phyloP scores from a whole-genome alignment of 2,113 vertebrate genomes.

The Zosterops pallidus region DNA sequence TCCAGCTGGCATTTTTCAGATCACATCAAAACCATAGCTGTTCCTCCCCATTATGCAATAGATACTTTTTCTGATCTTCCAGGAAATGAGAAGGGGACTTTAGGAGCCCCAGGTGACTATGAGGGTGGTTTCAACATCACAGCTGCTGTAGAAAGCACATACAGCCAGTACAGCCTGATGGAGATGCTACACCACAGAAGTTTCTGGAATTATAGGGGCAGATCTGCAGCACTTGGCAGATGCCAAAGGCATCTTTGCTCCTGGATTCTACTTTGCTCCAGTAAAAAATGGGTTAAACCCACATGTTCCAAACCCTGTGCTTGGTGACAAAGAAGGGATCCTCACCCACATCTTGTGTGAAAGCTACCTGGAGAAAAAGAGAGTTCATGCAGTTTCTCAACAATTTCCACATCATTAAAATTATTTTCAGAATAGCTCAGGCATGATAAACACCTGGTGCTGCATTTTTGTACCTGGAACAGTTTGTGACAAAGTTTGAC shows the following conservation, averaged over 20 bases:
- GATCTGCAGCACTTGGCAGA: not conserved
- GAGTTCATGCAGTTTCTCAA: not conserved
- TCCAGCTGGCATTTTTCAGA: not conserved
- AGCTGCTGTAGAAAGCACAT: not conserved
- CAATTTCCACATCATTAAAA: not conserved
- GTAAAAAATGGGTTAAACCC: not conserved
- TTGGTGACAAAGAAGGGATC: not conserved
- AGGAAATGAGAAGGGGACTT: not conserved
- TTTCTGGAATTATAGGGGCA: not conserved
- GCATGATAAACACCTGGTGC: not conserved
- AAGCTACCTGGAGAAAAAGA: not conserved
- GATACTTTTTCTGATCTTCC: not conserved
- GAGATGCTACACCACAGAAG: not conserved
- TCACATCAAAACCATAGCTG: not conserved
- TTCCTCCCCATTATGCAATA: not conserved
- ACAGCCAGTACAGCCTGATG: not conserved
- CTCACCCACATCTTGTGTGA: not conserved
- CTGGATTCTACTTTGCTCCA: not conserved
- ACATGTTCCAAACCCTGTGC: not conserved
- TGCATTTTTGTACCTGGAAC: not conserved
- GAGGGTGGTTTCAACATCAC: not conserved
- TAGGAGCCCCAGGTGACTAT: not conserved
- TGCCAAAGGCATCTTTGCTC: not conserved
- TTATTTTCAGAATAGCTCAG: not conserved
- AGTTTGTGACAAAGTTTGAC: not conserved